Evolutionary conservation across 30 jellyfish, hydroid and myxozoan species (phyloP), one percentile per base, ranked within the genome.

Genomic region (Aurelia sp.): DNA sequence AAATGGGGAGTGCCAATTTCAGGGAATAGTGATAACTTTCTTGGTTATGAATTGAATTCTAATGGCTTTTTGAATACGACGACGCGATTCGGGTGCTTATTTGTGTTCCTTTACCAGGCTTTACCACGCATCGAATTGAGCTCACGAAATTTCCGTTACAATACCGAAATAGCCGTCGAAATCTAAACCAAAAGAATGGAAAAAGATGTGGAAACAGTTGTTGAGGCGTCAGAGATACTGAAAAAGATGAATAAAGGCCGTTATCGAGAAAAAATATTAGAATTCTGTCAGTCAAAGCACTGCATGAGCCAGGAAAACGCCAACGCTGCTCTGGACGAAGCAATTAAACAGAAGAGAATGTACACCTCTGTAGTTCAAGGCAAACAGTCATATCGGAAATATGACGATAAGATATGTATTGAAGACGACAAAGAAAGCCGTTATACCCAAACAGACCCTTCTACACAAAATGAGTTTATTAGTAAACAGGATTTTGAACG

Each of bases 291-390:
- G 40, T 4, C 82, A 21, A 71, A 71, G 68, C 82, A 71, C 67
- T 70, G 67, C 82, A 4, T 18, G 35, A 51, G 68, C 17, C 68
- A 47, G 1, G 41, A 47, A 0, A 33, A 0, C 82, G 44, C 82
- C 68, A 71, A 37, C 13, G 68, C 82, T 15, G 67, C 82, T 18
- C 41, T 71, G 66, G 35, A 71, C 52, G 82, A 51, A 11, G 82
- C 82, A 35, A 71, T 51, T 5, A 71, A 37, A 71, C 68, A 71
- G 68, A n/a, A 71, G 48, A 71, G 22, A 23, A 71, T 71, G 50
- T 33, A 71, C 35, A 71, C 68, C 6, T 35, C 82, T 17, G 67
- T 71, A 15, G 2, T 41, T 18, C 41, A 71, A 0, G 67, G 67
- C 41, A 71, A 71, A 22, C 41, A 2, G 50, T 71, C 82, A 9